Evolutionary conservation across 2,888 invertebrate genomes (phyloP).

Genomic region (Ceratothoa steindachneri): DNA sequence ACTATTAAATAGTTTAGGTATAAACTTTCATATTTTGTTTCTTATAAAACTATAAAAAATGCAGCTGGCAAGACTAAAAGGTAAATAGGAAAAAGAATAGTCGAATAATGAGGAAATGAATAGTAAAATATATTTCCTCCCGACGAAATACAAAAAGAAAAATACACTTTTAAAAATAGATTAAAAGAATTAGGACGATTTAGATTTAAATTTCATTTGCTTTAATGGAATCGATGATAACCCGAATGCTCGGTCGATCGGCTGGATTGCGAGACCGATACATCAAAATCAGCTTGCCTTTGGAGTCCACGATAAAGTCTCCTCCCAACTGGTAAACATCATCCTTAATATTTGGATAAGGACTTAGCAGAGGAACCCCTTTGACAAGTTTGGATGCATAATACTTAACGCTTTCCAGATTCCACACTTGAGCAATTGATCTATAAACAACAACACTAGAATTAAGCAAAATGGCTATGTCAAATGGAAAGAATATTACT

Average conservation of each 20-base stretch:
- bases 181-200: no score
- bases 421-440: constrained; percentile 47
- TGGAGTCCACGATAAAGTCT: constrained; percentile 47
- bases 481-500: no score
- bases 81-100: no score
- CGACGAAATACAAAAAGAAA: no score
- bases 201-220: neutral
- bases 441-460: constrained; percentile 16
- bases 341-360: constrained; percentile 47
- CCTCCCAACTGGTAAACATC: constrained; percentile 51
- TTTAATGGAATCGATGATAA: constrained; percentile 12
- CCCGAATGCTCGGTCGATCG: constrained; percentile 47
- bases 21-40: no score
- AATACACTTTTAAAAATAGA: no score
- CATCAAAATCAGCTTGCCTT: constrained; percentile 32
- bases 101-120: no score
- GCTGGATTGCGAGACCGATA: constrained; percentile 46
- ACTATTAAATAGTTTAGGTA: no score
- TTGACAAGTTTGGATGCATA: constrained; percentile 46
- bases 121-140: no score
- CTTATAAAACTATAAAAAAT: no score
- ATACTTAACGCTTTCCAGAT: constrained; percentile 31
- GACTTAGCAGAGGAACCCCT: constrained; percentile 36
- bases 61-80: no score
- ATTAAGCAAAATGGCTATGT: neutral